These are phyloP conservation scores for Leucania comma DNA, from an alignment of 2,888 invertebrate species.

Conservation along the genomic window DNA sequence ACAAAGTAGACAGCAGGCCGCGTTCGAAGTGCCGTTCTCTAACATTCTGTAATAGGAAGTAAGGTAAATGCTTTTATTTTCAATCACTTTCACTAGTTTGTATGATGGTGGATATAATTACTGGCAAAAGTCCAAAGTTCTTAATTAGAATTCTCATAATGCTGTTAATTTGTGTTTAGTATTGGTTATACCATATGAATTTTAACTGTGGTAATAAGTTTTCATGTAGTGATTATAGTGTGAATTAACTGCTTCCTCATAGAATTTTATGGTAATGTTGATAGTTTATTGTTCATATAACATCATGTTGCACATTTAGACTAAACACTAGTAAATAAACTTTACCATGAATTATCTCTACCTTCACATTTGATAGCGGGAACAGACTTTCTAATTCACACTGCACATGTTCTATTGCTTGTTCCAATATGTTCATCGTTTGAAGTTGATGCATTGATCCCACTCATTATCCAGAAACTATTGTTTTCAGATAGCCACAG, in stretches of 20 bases:
- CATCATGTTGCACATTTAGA: neutral
- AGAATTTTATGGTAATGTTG: neutral
- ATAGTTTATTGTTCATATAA: conserved; percentile 13
- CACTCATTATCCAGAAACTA: neutral
- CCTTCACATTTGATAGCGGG: neutral
- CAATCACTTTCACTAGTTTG: conserved; percentile 73
- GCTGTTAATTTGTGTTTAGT: conserved; percentile 72
- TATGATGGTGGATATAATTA: conserved; percentile 70
- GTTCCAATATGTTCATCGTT: neutral
- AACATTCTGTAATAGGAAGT: conserved; percentile 67
- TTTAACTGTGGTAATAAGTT: conserved; percentile 35
- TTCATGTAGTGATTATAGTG: conserved; percentile 29
- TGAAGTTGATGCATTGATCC: neutral
- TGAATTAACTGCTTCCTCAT: neutral
- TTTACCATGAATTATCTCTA: neutral
- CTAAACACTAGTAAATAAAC: neutral
- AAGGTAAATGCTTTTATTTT: conserved; percentile 69
- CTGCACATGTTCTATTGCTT: neutral
- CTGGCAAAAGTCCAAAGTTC: conserved; percentile 82
- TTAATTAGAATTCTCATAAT: conserved; percentile 81
- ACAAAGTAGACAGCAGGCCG: conserved; percentile 31
- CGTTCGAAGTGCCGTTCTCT: conserved; percentile 45
- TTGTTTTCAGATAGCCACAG: conserved; percentile 22
- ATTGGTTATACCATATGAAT: conserved; percentile 44
- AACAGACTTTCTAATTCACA: conserved; percentile 31